These are phyloP conservation scores for Siphonodentalium dalli DNA, from an alignment of 2,888 invertebrate species.

Conservation along the genomic window DNA sequence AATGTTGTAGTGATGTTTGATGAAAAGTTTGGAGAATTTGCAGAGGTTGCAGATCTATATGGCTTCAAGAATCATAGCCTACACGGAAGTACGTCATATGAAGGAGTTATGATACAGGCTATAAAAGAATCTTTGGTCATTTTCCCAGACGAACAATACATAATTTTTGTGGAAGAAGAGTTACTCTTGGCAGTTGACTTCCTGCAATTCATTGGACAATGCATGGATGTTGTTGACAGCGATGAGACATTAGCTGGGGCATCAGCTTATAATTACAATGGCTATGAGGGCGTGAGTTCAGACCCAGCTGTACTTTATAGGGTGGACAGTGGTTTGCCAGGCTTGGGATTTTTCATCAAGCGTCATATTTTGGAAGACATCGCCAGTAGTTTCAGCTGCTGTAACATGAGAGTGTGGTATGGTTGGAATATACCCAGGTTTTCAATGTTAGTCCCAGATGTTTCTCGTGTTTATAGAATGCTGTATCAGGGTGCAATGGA, in stretches of 20 bases:
- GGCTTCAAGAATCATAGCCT: conserved; percentile 59
- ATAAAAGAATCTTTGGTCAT: conserved; percentile 46
- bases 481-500: conserved; percentile 48
- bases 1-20: conserved; percentile 65
- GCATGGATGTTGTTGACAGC: conserved; percentile 60
- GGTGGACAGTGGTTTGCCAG: conserved; percentile 32
- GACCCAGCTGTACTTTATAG: no score
- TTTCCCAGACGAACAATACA: conserved; percentile 61
- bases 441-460: conserved; percentile 64
- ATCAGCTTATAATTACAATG: conserved; percentile 67
- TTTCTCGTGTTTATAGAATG: conserved; percentile 60
- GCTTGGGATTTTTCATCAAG: no score
- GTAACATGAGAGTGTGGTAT: no score
- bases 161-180: conserved; percentile 68
- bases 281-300: conserved; percentile 35
- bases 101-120: conserved; percentile 53
- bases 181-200: conserved; percentile 68
- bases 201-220: conserved; percentile 66
- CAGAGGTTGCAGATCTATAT: conserved; percentile 63
- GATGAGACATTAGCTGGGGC: conserved; percentile 64
- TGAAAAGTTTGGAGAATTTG: conserved; percentile 64
- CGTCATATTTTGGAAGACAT: no score
- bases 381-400: no score
- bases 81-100: conserved; percentile 55
- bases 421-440: no score